Conservation (phyloP, 1,140 invertebrate species). For the Gryon sp. region DNA sequence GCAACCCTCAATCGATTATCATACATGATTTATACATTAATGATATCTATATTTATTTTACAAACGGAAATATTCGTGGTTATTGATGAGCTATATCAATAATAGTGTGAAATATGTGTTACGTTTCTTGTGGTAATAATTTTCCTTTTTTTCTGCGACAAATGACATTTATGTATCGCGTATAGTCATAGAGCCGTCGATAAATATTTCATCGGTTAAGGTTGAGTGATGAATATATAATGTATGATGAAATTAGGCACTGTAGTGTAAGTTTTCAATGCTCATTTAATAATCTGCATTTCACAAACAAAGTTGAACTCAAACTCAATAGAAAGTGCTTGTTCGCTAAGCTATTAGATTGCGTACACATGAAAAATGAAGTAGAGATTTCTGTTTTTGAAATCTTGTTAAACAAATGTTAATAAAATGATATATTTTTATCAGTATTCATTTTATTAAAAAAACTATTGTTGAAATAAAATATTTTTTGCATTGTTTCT, state of each 20-base stretch:
- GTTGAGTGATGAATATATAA: slow-evolving; percentile 18
- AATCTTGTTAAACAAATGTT: no score
- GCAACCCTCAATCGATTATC: neutral
- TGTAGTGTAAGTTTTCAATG: no score
- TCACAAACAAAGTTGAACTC: no score
- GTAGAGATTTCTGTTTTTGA: no score
- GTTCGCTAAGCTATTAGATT: no score
- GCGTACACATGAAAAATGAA: no score
- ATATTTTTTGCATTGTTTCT: no score
- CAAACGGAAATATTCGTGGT: neutral
- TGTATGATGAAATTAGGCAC: slow-evolving; percentile 11
- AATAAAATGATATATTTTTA: no score
- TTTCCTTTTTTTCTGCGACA: slow-evolving; percentile 16
- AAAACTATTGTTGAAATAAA: no score
- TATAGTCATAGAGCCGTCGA: slow-evolving; percentile 19
- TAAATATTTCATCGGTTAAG: slow-evolving; percentile 16
- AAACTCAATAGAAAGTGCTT: no score
- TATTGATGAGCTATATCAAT: neutral
- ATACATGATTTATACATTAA: neutral
- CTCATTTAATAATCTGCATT: no score
- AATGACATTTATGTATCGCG: slow-evolving; percentile 19
- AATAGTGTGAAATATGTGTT: neutral
- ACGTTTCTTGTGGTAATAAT: neutral
- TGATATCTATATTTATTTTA: slow-evolving; percentile 4
- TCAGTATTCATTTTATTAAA: no score